Percentiles rank a stretch among this genome's conserved stretches.
These are phyloP conservation scores for Lucinisca nassula DNA, from an alignment of 2,888 invertebrate species.

Conservation along the genomic window DNA sequence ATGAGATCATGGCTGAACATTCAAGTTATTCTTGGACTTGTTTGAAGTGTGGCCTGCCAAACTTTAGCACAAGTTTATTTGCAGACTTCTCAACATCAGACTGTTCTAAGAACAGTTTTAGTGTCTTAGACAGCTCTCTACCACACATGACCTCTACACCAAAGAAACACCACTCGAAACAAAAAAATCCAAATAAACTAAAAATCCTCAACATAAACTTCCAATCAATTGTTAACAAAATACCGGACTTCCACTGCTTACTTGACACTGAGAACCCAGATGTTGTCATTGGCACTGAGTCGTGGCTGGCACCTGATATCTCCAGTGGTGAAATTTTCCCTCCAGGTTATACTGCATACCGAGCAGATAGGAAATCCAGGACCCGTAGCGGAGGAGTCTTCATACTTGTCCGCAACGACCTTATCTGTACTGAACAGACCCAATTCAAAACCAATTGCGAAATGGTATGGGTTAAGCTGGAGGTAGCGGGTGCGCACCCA, in stretches of 20 bases:
- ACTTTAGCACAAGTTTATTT: conserved; percentile 1
- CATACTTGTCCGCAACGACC: not conserved
- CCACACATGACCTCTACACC: not conserved
- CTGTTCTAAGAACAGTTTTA: not conserved
- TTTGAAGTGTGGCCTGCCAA: conserved; percentile 19
- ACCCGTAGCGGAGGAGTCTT: conserved; percentile 8
- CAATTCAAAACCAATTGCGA: not conserved
- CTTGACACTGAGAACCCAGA: not conserved
- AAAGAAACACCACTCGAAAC: not conserved
- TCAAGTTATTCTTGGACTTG: conserved; percentile 20
- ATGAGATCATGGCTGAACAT: not conserved
- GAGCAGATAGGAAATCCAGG: not conserved
- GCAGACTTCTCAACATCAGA: not conserved
- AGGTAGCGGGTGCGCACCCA: not conserved
- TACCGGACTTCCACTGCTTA: not conserved
- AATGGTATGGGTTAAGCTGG: conserved; percentile 6
- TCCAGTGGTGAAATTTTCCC: not conserved
- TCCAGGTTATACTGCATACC: not conserved
- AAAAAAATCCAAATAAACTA: not conserved
- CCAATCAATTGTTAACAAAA: not conserved
- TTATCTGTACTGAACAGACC: not conserved
- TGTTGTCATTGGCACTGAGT: conserved; percentile 3
- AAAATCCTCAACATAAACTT: not conserved
- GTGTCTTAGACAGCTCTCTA: not conserved
- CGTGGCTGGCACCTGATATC: not conserved